Conservation (phyloP, 2,888 invertebrate genomes). For the Leptinotarsa peninsularis region DNA sequence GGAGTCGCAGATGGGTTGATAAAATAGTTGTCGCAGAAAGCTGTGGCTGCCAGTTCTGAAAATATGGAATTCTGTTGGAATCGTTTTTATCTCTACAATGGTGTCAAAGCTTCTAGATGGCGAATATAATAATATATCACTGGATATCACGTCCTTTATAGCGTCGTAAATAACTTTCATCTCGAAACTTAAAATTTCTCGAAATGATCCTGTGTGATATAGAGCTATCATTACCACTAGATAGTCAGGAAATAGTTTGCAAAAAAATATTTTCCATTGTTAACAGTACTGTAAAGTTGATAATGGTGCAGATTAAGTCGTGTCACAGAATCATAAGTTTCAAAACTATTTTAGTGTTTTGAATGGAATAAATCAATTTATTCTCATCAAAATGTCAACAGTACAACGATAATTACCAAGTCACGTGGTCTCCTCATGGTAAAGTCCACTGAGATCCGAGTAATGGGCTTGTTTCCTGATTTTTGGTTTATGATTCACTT, state of each 20-base stretch:
- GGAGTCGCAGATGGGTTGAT: background rate
- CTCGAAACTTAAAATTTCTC: background rate
- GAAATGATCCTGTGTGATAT: background rate
- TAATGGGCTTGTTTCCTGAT: too few species aligned
- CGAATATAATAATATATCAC: background rate
- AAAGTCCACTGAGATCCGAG: too few species aligned
- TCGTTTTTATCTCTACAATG: background rate
- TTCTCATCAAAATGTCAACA: too few species aligned
- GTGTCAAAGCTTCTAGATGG: background rate
- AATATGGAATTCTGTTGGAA: background rate
- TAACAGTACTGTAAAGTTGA: too few species aligned
- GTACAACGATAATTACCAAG: too few species aligned
- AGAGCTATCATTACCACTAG: background rate
- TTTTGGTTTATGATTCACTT: too few species aligned
- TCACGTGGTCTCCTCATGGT: too few species aligned
- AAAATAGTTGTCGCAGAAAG: background rate
- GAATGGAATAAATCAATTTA: too few species aligned
- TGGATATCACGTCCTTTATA: background rate
- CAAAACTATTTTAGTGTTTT: too few species aligned
- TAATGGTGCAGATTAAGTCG: too few species aligned
- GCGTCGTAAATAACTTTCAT: background rate
- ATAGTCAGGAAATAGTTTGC: background rate
- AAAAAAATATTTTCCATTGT: background rate
- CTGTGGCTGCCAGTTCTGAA: conserved; percentile 1
- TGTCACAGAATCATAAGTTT: too few species aligned